phyloP scores from a whole-genome alignment of 2,113 vertebrate genomes.

The Corydoras sp. region DNA sequence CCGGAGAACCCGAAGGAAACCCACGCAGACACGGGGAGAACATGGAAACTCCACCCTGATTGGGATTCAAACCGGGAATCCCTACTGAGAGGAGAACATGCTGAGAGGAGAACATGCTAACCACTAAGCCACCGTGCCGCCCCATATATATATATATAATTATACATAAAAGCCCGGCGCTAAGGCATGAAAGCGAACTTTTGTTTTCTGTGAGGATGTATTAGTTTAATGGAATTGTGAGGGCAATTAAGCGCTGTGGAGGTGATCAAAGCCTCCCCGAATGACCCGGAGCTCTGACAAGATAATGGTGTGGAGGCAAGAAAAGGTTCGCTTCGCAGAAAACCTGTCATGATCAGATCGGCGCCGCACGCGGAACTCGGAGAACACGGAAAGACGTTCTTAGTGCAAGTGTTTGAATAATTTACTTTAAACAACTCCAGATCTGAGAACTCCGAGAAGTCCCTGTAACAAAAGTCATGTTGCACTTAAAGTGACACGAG shows the following conservation, averaged over 20 bases:
- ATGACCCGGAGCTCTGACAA: conserved; percentile 37
- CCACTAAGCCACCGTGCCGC: too few relatives aligned
- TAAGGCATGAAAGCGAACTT: conserved; percentile 24
- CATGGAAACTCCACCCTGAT: too few relatives aligned
- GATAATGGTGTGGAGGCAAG: conserved; percentile 45
- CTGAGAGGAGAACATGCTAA: too few relatives aligned
- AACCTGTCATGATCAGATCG: background rate
- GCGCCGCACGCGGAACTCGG: too few relatives aligned
- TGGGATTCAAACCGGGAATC: too few relatives aligned
- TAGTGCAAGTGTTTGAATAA: conserved; percentile 20
- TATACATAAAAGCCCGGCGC: background rate
- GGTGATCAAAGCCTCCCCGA: conserved; percentile 51
- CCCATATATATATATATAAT: too few relatives aligned
- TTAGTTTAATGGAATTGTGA: conserved; percentile 40
- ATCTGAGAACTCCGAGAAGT: too few relatives aligned
- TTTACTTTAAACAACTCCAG: background rate
- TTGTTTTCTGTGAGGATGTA: conserved; percentile 33
- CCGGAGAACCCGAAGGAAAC: too few relatives aligned
- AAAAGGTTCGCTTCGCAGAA: conserved; percentile 1
- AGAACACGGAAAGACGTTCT: background rate
- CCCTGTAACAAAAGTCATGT: too few relatives aligned
- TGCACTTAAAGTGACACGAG: too few relatives aligned
- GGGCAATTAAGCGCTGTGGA: conserved; percentile 38
- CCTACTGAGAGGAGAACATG: too few relatives aligned
- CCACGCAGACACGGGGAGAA: too few relatives aligned